A percentile compares a stretch with the other conserved stretches of the same genome.
Evolutionary conservation across 2,113 vertebrate genomes (phyloP).

Genomic region (Calyptomena viridis): DNA sequence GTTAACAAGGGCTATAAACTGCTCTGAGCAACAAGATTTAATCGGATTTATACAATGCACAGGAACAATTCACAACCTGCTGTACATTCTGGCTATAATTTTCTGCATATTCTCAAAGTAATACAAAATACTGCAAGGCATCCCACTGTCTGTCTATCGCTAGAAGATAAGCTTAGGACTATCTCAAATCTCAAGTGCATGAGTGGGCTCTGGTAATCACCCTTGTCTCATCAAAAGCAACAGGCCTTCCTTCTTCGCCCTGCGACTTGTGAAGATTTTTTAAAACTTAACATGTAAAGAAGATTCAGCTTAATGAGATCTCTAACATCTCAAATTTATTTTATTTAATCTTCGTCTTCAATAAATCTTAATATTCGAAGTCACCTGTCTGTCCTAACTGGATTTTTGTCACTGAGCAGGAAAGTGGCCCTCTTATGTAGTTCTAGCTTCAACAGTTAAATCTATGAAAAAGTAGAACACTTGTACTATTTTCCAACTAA

Average conservation of each 20-base stretch:
- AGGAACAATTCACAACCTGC: background rate
- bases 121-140: background rate
- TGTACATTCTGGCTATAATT: background rate
- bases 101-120: background rate
- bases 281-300: background rate
- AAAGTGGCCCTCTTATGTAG: background rate
- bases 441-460: background rate
- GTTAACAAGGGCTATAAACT: background rate
- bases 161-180: conserved; percentile 2
- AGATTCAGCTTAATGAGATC: conserved; percentile 11
- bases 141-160: background rate
- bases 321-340: background rate
- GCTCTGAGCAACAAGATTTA: background rate
- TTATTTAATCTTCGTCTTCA: background rate
- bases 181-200: background rate
- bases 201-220: background rate
- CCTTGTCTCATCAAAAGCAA: conserved; percentile 24
- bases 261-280: background rate
- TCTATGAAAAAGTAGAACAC: background rate
- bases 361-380: background rate
- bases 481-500: background rate
- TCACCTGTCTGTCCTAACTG: background rate
- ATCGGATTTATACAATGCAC: conserved; percentile 1
- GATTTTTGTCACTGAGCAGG: background rate
- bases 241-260: background rate